phyloP scores from a whole-genome alignment of 1,140 invertebrate genomes.

The Monochamus saltuarius region DNA sequence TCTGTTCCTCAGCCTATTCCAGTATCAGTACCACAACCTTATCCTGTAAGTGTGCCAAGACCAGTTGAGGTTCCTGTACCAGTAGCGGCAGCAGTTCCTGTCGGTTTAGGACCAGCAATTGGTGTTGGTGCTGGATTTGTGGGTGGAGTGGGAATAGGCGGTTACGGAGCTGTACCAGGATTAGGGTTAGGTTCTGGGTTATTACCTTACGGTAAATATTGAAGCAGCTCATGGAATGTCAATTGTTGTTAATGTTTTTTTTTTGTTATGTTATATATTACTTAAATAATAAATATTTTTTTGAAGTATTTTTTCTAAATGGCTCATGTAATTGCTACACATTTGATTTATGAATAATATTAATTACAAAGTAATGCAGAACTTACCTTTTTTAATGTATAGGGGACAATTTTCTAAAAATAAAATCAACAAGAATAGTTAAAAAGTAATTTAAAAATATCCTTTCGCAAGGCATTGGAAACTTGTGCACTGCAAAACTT shows the following conservation, averaged over 20 bases:
- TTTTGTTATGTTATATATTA: background rate
- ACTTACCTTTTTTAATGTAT: too few relatives aligned
- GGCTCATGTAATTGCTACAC: too few relatives aligned
- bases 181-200: slow-evolving; percentile 12
- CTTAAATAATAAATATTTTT: background rate
- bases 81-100: background rate
- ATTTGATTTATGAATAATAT: too few relatives aligned
- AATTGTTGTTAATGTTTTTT: slow-evolving; percentile 3
- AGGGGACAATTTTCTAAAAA: too few relatives aligned
- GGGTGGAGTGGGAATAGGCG: background rate
- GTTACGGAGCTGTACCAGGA: slow-evolving; percentile 12
- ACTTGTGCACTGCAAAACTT: too few relatives aligned
- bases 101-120: slow-evolving; percentile 14
- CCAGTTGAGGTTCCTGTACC: background rate
- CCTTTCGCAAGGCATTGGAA: too few relatives aligned
- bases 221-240: slow-evolving; percentile 10
- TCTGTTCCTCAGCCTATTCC: slow-evolving; percentile 12
- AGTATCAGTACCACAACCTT: slow-evolving; percentile 11
- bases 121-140: slow-evolving; percentile 11
- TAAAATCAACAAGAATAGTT: too few relatives aligned
- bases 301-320: too few relatives aligned
- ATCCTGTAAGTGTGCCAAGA: background rate
- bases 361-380: too few relatives aligned
- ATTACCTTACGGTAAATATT: background rate
- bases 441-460: too few relatives aligned